These are phyloP conservation scores for Pseudolycoriella hygida DNA, from an alignment of 2,888 invertebrate genomes.

Conservation along the genomic window DNA sequence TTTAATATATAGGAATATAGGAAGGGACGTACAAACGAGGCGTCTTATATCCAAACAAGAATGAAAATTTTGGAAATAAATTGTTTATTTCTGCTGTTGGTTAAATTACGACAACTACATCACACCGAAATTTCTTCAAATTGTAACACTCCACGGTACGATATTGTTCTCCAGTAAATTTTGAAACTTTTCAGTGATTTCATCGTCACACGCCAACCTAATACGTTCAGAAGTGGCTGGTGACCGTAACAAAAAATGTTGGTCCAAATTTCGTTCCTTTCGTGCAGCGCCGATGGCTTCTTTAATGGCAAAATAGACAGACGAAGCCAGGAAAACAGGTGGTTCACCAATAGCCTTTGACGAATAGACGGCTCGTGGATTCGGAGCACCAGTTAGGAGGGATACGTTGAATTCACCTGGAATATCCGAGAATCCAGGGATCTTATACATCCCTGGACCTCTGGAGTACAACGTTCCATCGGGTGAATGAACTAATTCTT, in stretches of 20 bases:
- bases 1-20: too few relatives aligned
- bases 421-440: constrained; percentile 84
- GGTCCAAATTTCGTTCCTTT: constrained; percentile 41
- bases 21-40: too few relatives aligned
- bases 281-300: constrained; percentile 71
- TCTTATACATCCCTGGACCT: constrained; percentile 84
- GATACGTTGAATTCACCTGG: constrained; percentile 86
- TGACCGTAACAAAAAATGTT: constrained; percentile 48
- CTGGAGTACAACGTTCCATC: constrained; percentile 63
- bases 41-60: too few relatives aligned
- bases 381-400: constrained; percentile 74
- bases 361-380: constrained; percentile 82
- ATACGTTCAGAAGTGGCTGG: constrained; percentile 83
- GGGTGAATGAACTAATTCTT: constrained; percentile 76
- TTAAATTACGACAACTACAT: too few relatives aligned
- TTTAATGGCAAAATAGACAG: constrained; percentile 78
- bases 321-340: constrained; percentile 73
- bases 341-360: constrained; percentile 98
- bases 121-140: too few relatives aligned
- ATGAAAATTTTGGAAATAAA: too few relatives aligned
- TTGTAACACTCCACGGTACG: not conserved
- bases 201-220: constrained; percentile 75
- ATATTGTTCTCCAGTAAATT: constrained; percentile 1
- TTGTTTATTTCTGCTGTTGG: too few relatives aligned
- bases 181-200: constrained; percentile 56